These are phyloP conservation scores for Lutjanus argentimaculatus DNA, from an alignment of 2,797 vertebrate species.

Conservation along the genomic window DNA sequence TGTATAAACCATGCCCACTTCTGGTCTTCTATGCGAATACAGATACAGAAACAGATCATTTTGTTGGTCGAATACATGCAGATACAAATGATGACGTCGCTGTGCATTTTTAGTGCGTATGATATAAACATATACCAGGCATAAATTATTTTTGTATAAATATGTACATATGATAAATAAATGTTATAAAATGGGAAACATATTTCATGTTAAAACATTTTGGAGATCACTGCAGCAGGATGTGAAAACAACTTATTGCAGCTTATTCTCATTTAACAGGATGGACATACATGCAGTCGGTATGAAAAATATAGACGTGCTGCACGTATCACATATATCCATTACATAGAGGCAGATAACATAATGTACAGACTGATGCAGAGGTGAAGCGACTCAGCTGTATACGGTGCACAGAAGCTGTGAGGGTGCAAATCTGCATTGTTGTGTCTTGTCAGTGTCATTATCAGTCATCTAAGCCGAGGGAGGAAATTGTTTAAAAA, in stretches of 20 bases:
- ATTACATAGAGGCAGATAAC: not conserved
- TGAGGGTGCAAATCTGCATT: not conserved
- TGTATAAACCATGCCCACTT: too few species aligned
- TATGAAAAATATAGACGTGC: conserved; percentile 5
- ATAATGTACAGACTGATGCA: not conserved
- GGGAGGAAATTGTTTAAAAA: conserved; percentile 56
- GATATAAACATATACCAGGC: not conserved
- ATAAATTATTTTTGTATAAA: not conserved
- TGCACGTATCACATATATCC: not conserved
- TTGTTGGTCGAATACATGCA: too few species aligned
- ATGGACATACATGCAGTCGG: not conserved
- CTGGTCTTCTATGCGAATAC: too few species aligned
- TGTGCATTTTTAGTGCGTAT: not conserved
- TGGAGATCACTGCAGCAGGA: not conserved
- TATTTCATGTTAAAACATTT: not conserved
- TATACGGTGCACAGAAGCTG: not conserved
- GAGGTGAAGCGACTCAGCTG: not conserved
- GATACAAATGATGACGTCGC: too few species aligned
- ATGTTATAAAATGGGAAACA: not conserved
- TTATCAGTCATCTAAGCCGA: conserved; percentile 31
- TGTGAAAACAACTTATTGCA: not conserved
- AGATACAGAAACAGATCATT: too few species aligned
- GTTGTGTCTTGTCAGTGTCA: conserved; percentile 20
- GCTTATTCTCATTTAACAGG: not conserved
- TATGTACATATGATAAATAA: not conserved